phyloP scores from a whole-genome alignment of 2,113 vertebrate genomes.

The Burhinus bistriatus region DNA sequence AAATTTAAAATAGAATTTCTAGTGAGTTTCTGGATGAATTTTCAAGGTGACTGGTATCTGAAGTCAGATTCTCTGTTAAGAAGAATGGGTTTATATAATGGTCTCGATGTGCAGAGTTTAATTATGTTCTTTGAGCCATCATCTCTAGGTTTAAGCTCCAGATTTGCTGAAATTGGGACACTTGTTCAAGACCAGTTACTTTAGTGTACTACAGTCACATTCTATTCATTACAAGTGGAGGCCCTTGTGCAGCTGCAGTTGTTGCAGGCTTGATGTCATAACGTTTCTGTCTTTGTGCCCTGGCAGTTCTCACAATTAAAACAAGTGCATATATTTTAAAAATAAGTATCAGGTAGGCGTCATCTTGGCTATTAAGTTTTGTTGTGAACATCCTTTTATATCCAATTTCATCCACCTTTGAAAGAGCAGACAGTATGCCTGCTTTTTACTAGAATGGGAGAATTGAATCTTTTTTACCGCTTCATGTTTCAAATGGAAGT shows the following conservation, averaged over 20 bases:
- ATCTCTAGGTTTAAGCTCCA: neutral
- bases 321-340: neutral
- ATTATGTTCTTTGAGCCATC: neutral
- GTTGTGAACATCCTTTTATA: neutral
- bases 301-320: neutral
- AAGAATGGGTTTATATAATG: neutral
- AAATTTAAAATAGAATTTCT: neutral
- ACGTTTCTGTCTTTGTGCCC: neutral
- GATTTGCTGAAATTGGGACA: neutral
- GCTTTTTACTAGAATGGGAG: neutral
- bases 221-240: neutral
- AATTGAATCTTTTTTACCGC: neutral
- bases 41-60: neutral
- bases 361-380: neutral
- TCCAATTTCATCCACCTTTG: accelerated
- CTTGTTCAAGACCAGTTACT: neutral
- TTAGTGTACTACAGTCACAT: neutral
- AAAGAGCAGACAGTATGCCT: neutral
- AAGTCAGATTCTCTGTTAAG: neutral
- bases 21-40: neutral
- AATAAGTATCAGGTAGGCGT: neutral
- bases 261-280: neutral
- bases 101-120: neutral
- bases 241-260: neutral
- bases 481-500: neutral